phyloP scores from a whole-genome alignment of 2,797 vertebrate species.

The Vireo griseus region DNA sequence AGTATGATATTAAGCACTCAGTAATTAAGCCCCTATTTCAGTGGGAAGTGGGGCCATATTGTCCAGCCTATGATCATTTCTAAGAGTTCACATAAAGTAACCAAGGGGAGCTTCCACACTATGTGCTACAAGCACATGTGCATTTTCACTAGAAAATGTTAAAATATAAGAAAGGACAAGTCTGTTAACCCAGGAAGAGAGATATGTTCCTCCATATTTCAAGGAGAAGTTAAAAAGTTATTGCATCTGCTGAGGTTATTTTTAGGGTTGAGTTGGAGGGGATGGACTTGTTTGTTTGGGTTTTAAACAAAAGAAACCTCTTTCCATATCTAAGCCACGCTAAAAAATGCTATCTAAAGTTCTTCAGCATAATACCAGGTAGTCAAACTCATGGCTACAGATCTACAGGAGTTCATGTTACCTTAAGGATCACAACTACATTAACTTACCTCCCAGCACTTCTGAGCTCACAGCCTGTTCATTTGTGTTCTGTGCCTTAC shows the following conservation, averaged over 20 bases:
- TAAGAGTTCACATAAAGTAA: neutral
- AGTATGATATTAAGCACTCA: neutral
- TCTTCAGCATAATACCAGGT: neutral
- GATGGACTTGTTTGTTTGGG: neutral
- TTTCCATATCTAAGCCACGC: neutral
- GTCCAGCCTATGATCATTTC: neutral
- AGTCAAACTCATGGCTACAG: neutral
- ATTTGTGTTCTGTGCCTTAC: neutral
- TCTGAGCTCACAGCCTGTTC: neutral
- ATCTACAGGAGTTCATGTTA: neutral
- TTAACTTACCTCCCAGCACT: constrained; percentile 39
- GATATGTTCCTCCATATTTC: neutral
- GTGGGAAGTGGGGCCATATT: neutral
- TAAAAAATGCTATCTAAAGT: neutral
- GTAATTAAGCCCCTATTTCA: neutral
- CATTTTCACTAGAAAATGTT: neutral
- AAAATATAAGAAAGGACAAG: neutral
- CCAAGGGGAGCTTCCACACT: neutral
- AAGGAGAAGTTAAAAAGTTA: neutral
- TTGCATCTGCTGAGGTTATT: neutral
- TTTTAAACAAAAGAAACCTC: neutral
- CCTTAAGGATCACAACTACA: neutral
- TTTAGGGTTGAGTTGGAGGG: fast-evolving
- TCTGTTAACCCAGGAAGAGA: neutral
- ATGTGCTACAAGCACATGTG: neutral